Evolutionary conservation across 2,888 invertebrate genomes (phyloP).

Genomic region (Caenorhabditis becei): DNA sequence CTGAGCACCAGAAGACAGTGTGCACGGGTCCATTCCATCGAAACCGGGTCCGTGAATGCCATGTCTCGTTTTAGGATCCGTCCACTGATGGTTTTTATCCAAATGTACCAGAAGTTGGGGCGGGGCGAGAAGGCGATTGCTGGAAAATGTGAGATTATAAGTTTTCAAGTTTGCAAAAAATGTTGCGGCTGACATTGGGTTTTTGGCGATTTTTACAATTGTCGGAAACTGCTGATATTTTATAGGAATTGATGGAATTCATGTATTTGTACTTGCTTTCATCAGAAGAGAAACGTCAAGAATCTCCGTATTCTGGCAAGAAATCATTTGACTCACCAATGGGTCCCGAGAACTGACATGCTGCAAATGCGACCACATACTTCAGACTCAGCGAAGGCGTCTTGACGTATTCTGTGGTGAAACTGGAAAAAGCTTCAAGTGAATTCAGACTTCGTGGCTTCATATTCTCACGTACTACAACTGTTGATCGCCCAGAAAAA

Average conservation of each 20-base stretch:
- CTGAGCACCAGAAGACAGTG: slow-evolving; percentile 65
- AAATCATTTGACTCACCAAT: slow-evolving; percentile 63
- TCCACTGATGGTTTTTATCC: slow-evolving; percentile 63
- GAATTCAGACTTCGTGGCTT: not conserved
- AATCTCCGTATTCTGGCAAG: no score
- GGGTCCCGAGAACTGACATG: slow-evolving; percentile 72
- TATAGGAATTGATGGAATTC: no score
- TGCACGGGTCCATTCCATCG: slow-evolving; percentile 69
- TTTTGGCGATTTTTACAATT: no score
- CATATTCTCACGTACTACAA: slow-evolving; percentile 23
- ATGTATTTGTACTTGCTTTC: no score
- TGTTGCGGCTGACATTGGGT: no score
- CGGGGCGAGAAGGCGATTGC: slow-evolving; percentile 50
- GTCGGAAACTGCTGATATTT: no score
- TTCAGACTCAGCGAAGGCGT: slow-evolving; percentile 58
- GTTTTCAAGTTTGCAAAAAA: no score
- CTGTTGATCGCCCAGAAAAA: slow-evolving; percentile 40
- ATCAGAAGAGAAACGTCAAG: no score
- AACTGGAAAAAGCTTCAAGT: slow-evolving; percentile 30
- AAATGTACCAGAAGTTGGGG: slow-evolving; percentile 55
- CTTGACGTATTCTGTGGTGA: slow-evolving; percentile 56
- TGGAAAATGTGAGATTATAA: slow-evolving; percentile 24
- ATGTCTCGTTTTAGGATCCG: slow-evolving; percentile 57
- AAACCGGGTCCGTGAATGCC: slow-evolving; percentile 55
- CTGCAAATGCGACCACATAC: slow-evolving; percentile 66